Conservation (phyloP, 2,797 vertebrate species). For the Sebastes glaucus region DNA sequence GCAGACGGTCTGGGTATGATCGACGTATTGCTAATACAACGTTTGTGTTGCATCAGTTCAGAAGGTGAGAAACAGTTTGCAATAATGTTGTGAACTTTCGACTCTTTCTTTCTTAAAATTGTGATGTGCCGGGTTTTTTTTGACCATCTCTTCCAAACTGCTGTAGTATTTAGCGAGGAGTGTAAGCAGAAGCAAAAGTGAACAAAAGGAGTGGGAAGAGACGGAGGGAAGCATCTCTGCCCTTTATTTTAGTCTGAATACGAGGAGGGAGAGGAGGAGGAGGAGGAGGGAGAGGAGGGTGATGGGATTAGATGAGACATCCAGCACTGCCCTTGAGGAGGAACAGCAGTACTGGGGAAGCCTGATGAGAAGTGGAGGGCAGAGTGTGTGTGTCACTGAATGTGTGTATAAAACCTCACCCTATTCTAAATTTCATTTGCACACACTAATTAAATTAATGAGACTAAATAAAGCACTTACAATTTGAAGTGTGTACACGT, state of each 20-base stretch:
- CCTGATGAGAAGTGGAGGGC: constrained; percentile 36
- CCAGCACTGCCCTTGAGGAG: constrained; percentile 47
- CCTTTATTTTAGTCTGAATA: constrained; percentile 40
- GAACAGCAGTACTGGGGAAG: constrained; percentile 30
- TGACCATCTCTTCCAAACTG: background rate
- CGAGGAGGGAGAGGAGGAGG: constrained; percentile 13
- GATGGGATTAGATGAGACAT: constrained; percentile 71
- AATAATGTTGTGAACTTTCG: background rate
- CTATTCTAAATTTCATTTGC: background rate
- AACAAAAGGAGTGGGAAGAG: background rate
- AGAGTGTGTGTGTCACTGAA: background rate
- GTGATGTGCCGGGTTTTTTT: background rate
- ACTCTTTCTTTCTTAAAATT: background rate
- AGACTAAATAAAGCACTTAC: constrained; percentile 18
- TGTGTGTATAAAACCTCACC: background rate
- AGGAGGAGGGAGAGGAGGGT: constrained; percentile 11
- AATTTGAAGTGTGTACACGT: background rate
- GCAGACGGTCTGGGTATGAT: background rate
- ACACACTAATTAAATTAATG: constrained; percentile 9
- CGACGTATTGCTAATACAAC: background rate
- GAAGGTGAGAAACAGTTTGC: constrained; percentile 19
- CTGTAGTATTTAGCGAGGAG: background rate
- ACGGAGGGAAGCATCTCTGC: constrained; percentile 12
- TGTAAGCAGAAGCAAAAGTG: background rate
- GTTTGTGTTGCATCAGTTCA: constrained; percentile 39